These are phyloP conservation scores for Apamea crenata DNA, from an alignment of 2,888 invertebrate genomes.

Conservation along the genomic window DNA sequence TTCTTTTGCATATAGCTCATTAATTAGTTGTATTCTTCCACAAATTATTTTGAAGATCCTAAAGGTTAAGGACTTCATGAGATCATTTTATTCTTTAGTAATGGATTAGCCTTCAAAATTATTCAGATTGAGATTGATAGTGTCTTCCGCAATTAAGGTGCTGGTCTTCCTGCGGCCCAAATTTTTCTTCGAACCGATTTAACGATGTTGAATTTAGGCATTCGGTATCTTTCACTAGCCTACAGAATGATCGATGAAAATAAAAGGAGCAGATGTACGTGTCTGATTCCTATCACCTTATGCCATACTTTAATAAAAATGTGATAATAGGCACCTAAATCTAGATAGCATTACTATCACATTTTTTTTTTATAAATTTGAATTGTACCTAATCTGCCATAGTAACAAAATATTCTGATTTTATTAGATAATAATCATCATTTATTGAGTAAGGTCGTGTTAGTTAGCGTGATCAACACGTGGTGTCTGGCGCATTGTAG, in stretches of 20 bases:
- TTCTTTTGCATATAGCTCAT: not conserved
- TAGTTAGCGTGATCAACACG: not conserved
- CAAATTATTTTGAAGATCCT: slow-evolving; percentile 25
- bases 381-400: not conserved
- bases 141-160: too few relatives aligned
- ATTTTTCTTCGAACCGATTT: not conserved
- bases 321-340: too few relatives aligned
- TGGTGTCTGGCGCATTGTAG: not conserved
- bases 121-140: too few relatives aligned
- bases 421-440: not conserved
- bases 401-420: not conserved
- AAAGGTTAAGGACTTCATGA: slow-evolving; percentile 41
- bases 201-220: not conserved
- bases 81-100: slow-evolving; percentile 7
- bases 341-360: too few relatives aligned
- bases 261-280: not conserved
- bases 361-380: not conserved
- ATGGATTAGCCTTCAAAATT: too few relatives aligned
- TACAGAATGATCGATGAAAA: not conserved
- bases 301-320: not conserved
- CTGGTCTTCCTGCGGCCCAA: too few relatives aligned
- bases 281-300: not conserved
- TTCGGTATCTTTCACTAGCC: not conserved
- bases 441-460: not conserved
- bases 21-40: slow-evolving; percentile 1